phyloP scores from a whole-genome alignment of 2,888 invertebrate species.

The Phyto melanocephala region DNA sequence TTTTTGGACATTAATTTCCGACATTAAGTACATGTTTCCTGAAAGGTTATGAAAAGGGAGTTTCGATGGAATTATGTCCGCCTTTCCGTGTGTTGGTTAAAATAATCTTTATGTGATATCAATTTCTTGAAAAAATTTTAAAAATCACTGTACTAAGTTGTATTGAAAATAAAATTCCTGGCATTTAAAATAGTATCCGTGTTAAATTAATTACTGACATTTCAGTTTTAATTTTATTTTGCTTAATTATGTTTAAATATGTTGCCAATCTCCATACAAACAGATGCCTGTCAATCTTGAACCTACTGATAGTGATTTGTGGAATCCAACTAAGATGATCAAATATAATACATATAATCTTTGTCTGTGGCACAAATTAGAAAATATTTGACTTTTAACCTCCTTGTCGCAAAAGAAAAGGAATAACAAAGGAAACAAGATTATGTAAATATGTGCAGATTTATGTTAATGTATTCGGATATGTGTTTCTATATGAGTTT shows the following conservation, averaged over 20 bases:
- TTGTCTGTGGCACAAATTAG: neutral
- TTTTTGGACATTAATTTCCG: no score
- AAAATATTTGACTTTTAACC: neutral
- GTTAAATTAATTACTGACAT: neutral
- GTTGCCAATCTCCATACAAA: constrained; percentile 11
- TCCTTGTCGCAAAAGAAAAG: neutral
- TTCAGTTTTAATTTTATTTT: constrained; percentile 2
- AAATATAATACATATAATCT: neutral
- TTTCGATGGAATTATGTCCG: no score
- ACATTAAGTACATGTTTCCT: no score
- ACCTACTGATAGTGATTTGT: neutral
- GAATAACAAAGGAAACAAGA: neutral
- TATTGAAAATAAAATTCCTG: no score
- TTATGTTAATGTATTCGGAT: no score
- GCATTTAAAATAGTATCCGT: neutral
- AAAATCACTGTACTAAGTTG: no score
- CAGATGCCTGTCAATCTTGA: neutral
- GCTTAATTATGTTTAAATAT: constrained; percentile 45
- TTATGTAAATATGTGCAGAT: neutral
- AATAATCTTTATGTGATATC: no score
- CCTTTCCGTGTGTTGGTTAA: no score
- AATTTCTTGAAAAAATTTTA: no score
- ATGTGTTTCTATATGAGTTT: neutral
- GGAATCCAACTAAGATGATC: neutral
- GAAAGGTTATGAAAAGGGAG: no score